Evolutionary conservation across 1,140 invertebrate genomes (phyloP), one percentile per base, ranked within the genome.

Genomic region (Neuroterus valhalla): DNA sequence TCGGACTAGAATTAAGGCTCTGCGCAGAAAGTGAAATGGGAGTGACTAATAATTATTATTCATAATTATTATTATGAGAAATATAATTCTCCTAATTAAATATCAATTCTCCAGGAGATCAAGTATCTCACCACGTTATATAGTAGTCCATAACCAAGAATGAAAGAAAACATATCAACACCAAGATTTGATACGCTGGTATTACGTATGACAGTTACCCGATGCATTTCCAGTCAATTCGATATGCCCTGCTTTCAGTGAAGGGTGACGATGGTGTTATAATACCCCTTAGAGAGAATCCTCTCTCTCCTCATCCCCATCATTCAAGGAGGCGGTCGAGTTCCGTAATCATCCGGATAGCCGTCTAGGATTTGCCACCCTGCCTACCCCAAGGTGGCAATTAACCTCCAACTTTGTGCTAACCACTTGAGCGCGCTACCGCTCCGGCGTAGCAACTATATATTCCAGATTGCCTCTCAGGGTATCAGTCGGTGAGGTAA

Each of bases 401-500:
- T 62, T 62, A 62, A 62, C 55, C 55, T 38, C 55, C 55, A 62
- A 62, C 55, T 62, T 62, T 62, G 26, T 62, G 55, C 26, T 62
- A 38, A 62, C 55, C 55, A 62, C 55, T 62, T 38, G 55, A 62
- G 31, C 55, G 55, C 21, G 26, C 21, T 55, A 14, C 55, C n/a
- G n/a, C n/a, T n/a, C n/a, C 8, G 55, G 23, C 55, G 31, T 31
- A 62, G 23, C 14, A 31, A 62, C 12, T 62, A 62, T 62, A 62
- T 62, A 62, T 62, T 62, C 52, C 14, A 26, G 23, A 14, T 62
- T 23, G 14, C 14, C 14, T 31, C 52, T 62, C 52, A 62, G 17
- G 17, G 23, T 62, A 62, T 62, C 21, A 62, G 55, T 38, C 55
- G 23, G 21, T 23, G 55, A 62, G 26, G 55, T 15, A 62, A 62